These are phyloP conservation scores for Plutomurus gul DNA, from an alignment of 1,140 invertebrate species.

Conservation along the genomic window DNA sequence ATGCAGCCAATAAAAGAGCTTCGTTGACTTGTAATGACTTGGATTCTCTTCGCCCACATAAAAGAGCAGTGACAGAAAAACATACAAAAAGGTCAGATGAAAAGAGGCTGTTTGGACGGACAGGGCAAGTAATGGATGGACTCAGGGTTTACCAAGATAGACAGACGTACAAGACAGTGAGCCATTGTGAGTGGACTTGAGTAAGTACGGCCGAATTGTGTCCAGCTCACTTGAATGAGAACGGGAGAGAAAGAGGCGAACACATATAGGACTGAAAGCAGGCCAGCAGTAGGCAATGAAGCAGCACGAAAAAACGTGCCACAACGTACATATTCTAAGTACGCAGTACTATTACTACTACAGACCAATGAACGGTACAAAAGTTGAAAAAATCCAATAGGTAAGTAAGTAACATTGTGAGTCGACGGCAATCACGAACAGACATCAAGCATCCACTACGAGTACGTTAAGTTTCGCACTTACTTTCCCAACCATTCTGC, in stretches of 20 bases:
- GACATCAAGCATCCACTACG: no score
- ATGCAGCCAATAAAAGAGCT: no score
- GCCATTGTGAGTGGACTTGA: background rate
- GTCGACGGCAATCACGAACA: no score
- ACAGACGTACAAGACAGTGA: background rate
- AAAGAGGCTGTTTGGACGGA: background rate
- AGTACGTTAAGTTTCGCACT: no score
- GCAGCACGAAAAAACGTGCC: background rate
- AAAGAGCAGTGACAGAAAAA: slow-evolving; percentile 1
- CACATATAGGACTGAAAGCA: background rate
- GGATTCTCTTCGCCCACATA: no score
- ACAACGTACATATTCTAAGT: background rate
- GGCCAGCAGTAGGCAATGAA: slow-evolving; percentile 3
- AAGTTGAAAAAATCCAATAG: no score
- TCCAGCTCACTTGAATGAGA: background rate
- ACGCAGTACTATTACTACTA: background rate
- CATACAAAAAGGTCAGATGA: background rate
- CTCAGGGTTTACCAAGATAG: slow-evolving; percentile 10
- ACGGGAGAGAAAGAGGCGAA: background rate
- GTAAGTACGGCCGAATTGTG: background rate
- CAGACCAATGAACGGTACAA: background rate
- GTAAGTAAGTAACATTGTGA: no score
- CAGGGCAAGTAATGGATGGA: slow-evolving; percentile 14
- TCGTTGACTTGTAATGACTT: no score
- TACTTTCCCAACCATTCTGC: no score